A percentile compares a stretch with the other conserved stretches of the same genome.
phyloP scores from a whole-genome alignment of 2,888 invertebrate genomes.

The Leuctra nigra region DNA sequence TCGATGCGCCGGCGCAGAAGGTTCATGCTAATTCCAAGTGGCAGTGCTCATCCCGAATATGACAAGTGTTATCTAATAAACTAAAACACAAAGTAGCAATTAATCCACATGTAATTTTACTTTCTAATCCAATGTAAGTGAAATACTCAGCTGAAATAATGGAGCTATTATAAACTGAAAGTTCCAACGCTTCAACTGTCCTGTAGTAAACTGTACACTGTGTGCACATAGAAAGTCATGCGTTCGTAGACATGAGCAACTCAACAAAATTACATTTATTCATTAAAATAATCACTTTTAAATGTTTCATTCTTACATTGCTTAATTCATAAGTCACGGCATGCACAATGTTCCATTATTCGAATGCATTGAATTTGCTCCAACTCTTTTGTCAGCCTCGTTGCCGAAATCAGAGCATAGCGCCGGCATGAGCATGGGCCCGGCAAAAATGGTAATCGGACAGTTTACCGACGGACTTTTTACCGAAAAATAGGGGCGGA shows the following conservation, averaged over 20 bases:
- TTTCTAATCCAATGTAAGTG: conserved; percentile 18
- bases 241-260: conserved; percentile 8
- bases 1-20: too few relatives aligned
- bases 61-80: conserved; percentile 12
- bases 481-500: too few relatives aligned
- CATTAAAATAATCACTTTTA: not conserved
- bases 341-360: too few relatives aligned
- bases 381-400: too few relatives aligned
- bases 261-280: not conserved
- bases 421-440: too few relatives aligned
- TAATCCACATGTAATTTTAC: conserved; percentile 15
- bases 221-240: conserved; percentile 14
- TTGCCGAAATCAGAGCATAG: too few relatives aligned
- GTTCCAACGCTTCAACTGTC: conserved; percentile 6
- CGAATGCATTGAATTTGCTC: too few relatives aligned
- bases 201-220: not conserved
- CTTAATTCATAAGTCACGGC: too few relatives aligned
- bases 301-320: not conserved
- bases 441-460: too few relatives aligned
- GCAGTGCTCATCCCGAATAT: too few relatives aligned
- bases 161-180: conserved; percentile 16
- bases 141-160: conserved; percentile 15
- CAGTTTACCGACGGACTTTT: too few relatives aligned
- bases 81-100: conserved; percentile 1
- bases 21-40: too few relatives aligned